phyloP scores from a whole-genome alignment of 1,140 invertebrate genomes.

The Rhagoletis pomonella region DNA sequence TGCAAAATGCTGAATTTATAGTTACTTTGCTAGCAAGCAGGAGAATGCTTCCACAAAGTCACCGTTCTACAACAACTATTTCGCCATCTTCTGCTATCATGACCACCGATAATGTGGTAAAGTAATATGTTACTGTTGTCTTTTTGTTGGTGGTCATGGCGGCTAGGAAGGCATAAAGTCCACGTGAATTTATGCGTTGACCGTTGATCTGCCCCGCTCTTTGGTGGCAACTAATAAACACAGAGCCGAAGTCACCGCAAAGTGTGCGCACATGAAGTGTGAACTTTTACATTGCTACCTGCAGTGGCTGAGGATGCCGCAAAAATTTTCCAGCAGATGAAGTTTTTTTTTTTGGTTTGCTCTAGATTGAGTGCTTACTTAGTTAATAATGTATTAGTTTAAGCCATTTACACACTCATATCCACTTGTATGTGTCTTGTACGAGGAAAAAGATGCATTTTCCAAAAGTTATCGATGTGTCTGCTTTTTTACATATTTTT shows the following conservation, averaged over 20 bases:
- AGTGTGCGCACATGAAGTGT: neutral
- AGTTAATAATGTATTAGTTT: no score
- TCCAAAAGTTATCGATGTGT: no score
- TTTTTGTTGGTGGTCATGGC: neutral
- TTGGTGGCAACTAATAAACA: neutral
- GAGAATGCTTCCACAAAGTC: neutral
- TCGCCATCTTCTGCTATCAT: neutral
- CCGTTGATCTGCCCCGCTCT: neutral
- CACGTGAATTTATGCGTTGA: constrained; percentile 3
- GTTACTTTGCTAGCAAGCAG: neutral
- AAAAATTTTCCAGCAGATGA: neutral
- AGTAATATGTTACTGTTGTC: neutral
- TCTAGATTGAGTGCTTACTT: no score
- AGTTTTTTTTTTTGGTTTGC: neutral
- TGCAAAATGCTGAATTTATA: constrained; percentile 37
- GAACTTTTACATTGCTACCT: no score
- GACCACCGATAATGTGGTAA: neutral
- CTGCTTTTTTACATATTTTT: no score
- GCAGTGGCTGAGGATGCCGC: neutral
- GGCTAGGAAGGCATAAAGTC: constrained; percentile 15
- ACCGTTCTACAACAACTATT: neutral
- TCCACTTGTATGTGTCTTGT: no score
- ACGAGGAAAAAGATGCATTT: no score
- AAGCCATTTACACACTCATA: no score
- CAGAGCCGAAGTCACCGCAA: neutral